Evolutionary conservation across 1,140 invertebrate species (phyloP).

Genomic region (Trypoxylus dichotomus): DNA sequence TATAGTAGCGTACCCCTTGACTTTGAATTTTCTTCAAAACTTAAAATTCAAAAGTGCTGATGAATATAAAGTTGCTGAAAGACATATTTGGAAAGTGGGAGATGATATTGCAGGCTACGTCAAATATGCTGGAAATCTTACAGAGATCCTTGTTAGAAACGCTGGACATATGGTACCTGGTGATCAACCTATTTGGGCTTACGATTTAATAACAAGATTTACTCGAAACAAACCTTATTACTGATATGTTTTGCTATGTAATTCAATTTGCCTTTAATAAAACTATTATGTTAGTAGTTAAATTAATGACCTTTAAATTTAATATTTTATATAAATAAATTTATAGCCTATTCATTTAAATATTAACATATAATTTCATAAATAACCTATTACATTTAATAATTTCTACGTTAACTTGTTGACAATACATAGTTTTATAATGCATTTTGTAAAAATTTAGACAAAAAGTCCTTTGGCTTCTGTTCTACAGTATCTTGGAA

Average conservation of each 20-base stretch:
- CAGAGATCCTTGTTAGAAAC: conserved; percentile 74
- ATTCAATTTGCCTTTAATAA: too few species aligned
- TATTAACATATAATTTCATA: neutral
- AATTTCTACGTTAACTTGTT: neutral
- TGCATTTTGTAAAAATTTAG: conserved; percentile 69
- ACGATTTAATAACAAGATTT: conserved; percentile 76
- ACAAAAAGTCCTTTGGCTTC: conserved; percentile 90
- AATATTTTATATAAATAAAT: too few species aligned
- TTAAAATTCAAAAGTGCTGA: conserved; percentile 66
- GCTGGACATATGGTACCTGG: conserved; percentile 80
- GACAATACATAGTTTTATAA: conserved; percentile 19
- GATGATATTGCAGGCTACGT: conserved; percentile 73
- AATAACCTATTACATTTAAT: neutral
- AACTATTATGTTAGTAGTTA: too few species aligned
- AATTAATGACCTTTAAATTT: too few species aligned
- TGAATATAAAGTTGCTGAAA: conserved; percentile 63
- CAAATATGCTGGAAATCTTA: conserved; percentile 70
- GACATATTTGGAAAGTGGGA: conserved; percentile 68
- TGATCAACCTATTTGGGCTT: conserved; percentile 76
- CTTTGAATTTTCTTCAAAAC: conserved; percentile 68
- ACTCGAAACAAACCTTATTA: conserved; percentile 60
- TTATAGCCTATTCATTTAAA: neutral
- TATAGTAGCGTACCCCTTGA: conserved; percentile 79
- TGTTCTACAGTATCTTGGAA: conserved; percentile 83
- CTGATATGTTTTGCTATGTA: conserved; percentile 16